A percentile compares a stretch with the other conserved stretches of the same genome.
phyloP scores from a whole-genome alignment of 2,888 invertebrate genomes.

The Disparrhopalites patrizii region DNA sequence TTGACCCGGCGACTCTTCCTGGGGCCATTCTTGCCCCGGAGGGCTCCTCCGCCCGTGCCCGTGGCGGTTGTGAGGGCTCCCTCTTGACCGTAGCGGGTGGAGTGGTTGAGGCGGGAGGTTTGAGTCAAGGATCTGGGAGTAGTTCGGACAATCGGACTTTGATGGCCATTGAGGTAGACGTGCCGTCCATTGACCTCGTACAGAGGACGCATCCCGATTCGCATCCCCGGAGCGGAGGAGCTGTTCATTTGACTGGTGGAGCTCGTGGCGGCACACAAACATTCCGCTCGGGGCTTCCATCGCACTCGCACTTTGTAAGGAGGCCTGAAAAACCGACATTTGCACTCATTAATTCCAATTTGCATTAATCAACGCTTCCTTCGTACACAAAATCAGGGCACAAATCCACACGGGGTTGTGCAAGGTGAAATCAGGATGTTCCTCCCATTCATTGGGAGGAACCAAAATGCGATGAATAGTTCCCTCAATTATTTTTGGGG shows the following conservation, averaged over 20 bases:
- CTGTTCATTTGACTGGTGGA: conserved; percentile 26
- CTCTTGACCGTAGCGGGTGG: not conserved
- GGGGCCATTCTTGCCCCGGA: conserved; percentile 1
- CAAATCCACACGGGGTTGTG: not conserved
- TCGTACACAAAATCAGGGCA: too few relatives aligned
- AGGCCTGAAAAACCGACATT: conserved; percentile 11
- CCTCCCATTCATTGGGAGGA: too few relatives aligned
- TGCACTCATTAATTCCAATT: too few relatives aligned
- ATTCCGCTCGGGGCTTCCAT: conserved; percentile 38
- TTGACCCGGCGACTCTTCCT: conserved; percentile 22
- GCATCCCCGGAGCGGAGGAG: not conserved
- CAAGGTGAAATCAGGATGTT: too few relatives aligned
- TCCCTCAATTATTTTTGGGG: too few relatives aligned
- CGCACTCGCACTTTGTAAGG: conserved; percentile 40
- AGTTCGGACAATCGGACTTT: not conserved
- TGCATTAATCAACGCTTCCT: too few relatives aligned
- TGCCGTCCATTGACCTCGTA: conserved; percentile 28
- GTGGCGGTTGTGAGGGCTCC: not conserved
- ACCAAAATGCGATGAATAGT: too few relatives aligned
- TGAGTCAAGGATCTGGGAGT: not conserved
- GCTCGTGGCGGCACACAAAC: conserved; percentile 32
- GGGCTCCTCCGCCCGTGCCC: too few relatives aligned
- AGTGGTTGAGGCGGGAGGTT: not conserved
- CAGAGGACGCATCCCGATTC: conserved; percentile 20
- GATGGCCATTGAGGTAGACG: conserved; percentile 5